Evolutionary conservation across 1,140 invertebrate genomes (phyloP).

Genomic region (Cryptotermes secundus): DNA sequence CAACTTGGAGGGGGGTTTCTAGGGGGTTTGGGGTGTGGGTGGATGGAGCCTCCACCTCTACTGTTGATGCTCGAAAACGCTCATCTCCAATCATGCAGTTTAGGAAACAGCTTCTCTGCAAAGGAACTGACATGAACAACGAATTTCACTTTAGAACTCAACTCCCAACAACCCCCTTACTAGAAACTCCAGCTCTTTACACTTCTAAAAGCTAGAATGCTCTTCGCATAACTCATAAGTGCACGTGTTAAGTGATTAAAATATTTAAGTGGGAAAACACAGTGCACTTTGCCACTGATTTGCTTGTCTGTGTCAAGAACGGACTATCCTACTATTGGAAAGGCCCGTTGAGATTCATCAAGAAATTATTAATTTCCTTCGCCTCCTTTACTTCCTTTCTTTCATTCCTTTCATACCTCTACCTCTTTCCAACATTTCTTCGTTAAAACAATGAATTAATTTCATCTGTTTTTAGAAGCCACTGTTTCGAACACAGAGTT

Average conservation of each 20-base stretch:
- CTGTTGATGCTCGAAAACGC: neutral
- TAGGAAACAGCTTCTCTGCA: conserved; percentile 17
- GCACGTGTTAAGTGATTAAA: neutral
- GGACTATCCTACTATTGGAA: no score
- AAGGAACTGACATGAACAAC: neutral
- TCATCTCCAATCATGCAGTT: conserved; percentile 2
- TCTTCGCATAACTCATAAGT: neutral
- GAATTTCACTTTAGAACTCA: neutral
- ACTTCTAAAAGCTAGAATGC: neutral
- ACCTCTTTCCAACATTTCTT: no score
- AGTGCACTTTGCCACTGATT: neutral
- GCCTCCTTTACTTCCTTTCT: no score
- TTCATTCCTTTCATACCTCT: no score
- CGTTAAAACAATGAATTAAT: no score
- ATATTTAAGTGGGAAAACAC: neutral
- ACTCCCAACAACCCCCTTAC: neutral
- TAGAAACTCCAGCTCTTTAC: neutral
- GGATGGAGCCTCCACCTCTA: neutral
- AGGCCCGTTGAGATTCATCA: no score
- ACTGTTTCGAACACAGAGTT: no score
- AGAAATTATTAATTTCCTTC: no score
- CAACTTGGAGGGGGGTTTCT: neutral
- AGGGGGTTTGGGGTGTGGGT: neutral
- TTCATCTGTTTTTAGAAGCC: no score
- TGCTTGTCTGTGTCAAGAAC: no score